phyloP scores from a whole-genome alignment of 2,113 vertebrate genomes.

The Xiphorhynchus elegans region DNA sequence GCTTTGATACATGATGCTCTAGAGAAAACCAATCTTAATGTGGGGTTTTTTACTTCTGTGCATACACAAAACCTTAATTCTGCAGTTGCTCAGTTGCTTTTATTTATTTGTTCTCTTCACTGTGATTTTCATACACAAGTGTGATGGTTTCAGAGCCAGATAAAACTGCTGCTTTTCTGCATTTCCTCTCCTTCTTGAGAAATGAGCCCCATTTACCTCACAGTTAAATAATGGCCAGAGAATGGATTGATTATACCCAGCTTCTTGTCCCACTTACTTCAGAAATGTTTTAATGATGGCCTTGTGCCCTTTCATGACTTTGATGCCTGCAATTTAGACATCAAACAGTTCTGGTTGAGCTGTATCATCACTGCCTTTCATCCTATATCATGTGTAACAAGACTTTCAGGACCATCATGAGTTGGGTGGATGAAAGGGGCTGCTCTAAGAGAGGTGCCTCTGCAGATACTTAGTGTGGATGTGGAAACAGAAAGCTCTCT shows the following conservation, averaged over 20 bases:
- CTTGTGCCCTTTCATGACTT: not conserved
- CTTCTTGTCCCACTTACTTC: not conserved
- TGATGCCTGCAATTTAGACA: slow-evolving; percentile 36
- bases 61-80: not conserved
- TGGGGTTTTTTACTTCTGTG: not conserved
- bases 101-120: not conserved
- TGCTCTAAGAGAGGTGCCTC: not conserved
- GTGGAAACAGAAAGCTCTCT: not conserved
- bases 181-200: not conserved
- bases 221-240: not conserved
- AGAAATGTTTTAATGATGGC: not conserved
- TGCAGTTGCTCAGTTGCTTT: not conserved
- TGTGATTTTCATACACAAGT: not conserved
- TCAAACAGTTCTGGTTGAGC: slow-evolving; percentile 10
- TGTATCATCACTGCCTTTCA: not conserved
- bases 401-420: slow-evolving; percentile 25
- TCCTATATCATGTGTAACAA: not conserved
- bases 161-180: not conserved
- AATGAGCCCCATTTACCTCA: not conserved
- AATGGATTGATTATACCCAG: not conserved
- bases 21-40: not conserved
- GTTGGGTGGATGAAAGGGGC: slow-evolving; percentile 12
- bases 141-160: not conserved
- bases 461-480: not conserved
- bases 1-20: not conserved